Evolutionary conservation across 2,797 vertebrate species (phyloP).

Genomic region (Pseudochromis fuscus): DNA sequence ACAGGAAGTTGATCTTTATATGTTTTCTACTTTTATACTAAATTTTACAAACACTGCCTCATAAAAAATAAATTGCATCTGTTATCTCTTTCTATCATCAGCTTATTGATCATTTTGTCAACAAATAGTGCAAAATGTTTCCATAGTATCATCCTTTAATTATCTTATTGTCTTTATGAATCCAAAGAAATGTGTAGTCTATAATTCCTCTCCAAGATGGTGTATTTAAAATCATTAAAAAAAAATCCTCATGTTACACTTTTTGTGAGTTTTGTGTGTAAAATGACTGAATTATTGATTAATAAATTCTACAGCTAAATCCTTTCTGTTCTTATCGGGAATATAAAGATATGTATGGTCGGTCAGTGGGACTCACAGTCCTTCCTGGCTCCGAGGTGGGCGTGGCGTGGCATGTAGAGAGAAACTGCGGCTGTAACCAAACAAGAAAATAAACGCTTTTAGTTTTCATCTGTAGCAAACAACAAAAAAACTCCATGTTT

Average conservation of each 20-base stretch:
- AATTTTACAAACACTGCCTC: too few relatives aligned
- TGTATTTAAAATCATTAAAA: too few relatives aligned
- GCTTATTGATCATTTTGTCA: neutral
- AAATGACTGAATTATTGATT: neutral
- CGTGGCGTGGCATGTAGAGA: slow-evolving; percentile 79
- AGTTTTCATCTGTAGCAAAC: slow-evolving; percentile 7
- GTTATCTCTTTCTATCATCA: neutral
- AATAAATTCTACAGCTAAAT: neutral
- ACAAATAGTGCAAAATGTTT: neutral
- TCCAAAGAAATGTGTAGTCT: neutral
- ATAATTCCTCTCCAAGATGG: neutral
- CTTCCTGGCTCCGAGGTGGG: slow-evolving; percentile 82
- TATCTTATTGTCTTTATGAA: neutral
- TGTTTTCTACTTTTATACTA: neutral
- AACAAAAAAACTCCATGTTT: neutral
- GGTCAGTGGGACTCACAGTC: slow-evolving; percentile 82
- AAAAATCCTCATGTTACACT: neutral
- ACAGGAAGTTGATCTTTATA: neutral
- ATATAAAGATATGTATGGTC: neutral
- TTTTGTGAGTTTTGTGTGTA: neutral
- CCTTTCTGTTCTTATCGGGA: neutral
- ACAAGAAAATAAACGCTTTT: slow-evolving; percentile 49
- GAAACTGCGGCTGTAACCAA: slow-evolving; percentile 78
- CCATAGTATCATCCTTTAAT: too few relatives aligned
- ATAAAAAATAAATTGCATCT: too few relatives aligned